Base-by-base conservation (phyloP, 2,888 invertebrate genomes). In the Eutolmus rufibarbis region DNA sequence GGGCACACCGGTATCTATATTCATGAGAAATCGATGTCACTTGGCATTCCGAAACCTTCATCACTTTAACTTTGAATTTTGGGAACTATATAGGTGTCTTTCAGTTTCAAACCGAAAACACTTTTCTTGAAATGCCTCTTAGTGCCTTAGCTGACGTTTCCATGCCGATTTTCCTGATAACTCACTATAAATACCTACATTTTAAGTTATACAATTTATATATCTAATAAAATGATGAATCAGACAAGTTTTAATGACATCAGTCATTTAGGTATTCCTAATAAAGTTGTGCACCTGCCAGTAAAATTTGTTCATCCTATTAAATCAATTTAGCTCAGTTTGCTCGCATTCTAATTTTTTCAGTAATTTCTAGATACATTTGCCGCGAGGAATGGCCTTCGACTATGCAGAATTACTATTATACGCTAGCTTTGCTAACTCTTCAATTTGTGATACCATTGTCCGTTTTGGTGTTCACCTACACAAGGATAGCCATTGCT, bases 361-460 rank as follows among this genome's bases (percentile, higher is more conserved):
- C 46, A 79, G 16, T 34, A 56, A 31, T 31, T 82, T 93, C 82
- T 93, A 96, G 96, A 91, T 95, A 95, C 91, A 93, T 96, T 89
- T 96, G 97, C 92, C 93, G 93, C 86, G 97, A 97, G 91, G 94
- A 94, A 88, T 97, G 97, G 96, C 94, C 94, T 5, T 92, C 93
- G 28, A 92, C 93, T 0, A 93, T 94, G 85, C 95, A 96, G 90
- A 95, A 95, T 89, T 94, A 95, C 90, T 95, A 95, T 89, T 98
- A 97, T 92, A 96, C 96, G 1, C 94, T 96, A 90, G 95, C 96
- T 0, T 93, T 98, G 89, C 94, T 97, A 93, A 94, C 95, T 74
- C 94, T 98, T 82, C 98, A 98, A 92, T 98, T 97, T 92, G 94
- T 96, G 88, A 93, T 98, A 89, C 98, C 98, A 0, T 93, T 97